Base-by-base conservation (phyloP, 2,113 vertebrate genomes). In the Nymphicus hollandicus region DNA sequence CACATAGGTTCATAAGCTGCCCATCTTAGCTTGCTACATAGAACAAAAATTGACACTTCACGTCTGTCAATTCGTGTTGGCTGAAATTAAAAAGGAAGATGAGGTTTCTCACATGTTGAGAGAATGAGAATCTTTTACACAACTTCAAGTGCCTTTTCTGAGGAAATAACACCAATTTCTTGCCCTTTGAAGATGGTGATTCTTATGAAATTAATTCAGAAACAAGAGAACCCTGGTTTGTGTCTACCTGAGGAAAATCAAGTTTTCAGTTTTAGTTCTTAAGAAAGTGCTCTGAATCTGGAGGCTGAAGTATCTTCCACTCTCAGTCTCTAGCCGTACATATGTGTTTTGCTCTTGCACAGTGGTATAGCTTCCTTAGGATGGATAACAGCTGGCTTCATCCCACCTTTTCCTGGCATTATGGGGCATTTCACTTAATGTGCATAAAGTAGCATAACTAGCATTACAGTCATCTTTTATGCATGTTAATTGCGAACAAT, bases 161-260 rank as follows among this genome's bases (percentile, higher is more conserved):
- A 39, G 33, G 11, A 69, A 69, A 22, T 60, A n/a, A n/a, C 8
- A 29, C 2, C 24, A 29, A 77, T 61, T 49, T 64, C 7, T 20
- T 86, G 33, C 4, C 15, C 4, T 65, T 65, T 27, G 9, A 37
- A 46, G 0, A 0, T 44, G 10, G 6, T 5, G 2, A 35, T 23
- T 91, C 5, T 61, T 35, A 79, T 10, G 49, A 88, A 66, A 55
- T 16, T 35, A 53, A 13, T 56, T 74, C 31, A 20, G 29, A 35
- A 41, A 64, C 15, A 77, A 33, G 29, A 65, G n/a, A 60, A 46
- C 17, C 12, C 0, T 2, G 17, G 10, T n/a, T 10, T 77, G 2
- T 6, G 3, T n/a, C 9, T 86, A 6, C 11, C 9, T 44, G 33
- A 50, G 52, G 41, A 84, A 84, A 43, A 9, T 60, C 16, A 28